Evolutionary conservation across 1,140 invertebrate species (phyloP).

Genomic region (Wiebesia pumilae): DNA sequence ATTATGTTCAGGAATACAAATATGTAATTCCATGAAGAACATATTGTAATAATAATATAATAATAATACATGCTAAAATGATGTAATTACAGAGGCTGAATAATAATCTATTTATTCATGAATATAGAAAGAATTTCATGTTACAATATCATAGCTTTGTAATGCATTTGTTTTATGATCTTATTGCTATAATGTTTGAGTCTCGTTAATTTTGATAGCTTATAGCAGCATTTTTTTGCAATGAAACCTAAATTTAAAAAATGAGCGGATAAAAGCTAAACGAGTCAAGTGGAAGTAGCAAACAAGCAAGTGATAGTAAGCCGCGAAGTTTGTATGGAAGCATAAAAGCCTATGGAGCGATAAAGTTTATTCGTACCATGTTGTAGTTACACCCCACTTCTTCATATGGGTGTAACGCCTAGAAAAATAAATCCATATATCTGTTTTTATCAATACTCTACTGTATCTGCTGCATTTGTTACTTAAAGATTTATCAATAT

Average conservation of each 20-base stretch:
- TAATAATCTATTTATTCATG: too few species aligned
- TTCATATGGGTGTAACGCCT: constrained; percentile 25
- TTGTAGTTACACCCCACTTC: background rate
- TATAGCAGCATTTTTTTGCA: background rate
- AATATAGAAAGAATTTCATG: too few species aligned
- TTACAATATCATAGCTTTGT: too few species aligned
- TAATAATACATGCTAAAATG: too few species aligned
- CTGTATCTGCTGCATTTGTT: too few species aligned
- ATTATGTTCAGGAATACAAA: too few species aligned
- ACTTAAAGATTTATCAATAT: too few species aligned
- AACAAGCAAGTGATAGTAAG: background rate
- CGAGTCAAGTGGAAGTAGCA: background rate
- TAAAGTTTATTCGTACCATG: constrained; percentile 27
- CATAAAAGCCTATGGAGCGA: background rate
- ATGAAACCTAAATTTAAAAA: constrained; percentile 11
- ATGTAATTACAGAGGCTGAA: too few species aligned
- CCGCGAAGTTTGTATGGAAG: background rate
- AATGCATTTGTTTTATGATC: background rate
- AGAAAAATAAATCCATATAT: constrained; percentile 42
- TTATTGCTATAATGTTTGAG: background rate
- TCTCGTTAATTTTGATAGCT: background rate
- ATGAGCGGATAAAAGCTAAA: background rate
- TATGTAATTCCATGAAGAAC: too few species aligned
- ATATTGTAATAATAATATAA: too few species aligned
- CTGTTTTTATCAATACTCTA: background rate